These are phyloP conservation scores for Diadophis punctatus DNA, from an alignment of 2,113 vertebrate genomes.

Conservation along the genomic window DNA sequence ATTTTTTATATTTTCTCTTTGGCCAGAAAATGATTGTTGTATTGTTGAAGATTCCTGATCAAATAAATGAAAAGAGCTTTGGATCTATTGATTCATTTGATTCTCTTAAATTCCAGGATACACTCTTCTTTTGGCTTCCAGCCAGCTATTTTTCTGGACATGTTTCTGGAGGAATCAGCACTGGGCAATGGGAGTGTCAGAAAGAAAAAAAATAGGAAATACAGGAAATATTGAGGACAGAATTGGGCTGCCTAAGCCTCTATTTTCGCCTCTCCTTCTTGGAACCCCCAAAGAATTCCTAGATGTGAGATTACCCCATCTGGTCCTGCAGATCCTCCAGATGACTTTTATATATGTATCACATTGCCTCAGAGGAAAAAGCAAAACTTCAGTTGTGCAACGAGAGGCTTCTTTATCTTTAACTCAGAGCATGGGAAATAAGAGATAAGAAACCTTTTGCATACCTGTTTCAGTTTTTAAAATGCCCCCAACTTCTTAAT, in stretches of 20 bases:
- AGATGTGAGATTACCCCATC: not conserved
- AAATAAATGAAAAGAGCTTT: constrained; percentile 25
- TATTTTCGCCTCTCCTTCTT: not conserved
- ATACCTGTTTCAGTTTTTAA: not conserved
- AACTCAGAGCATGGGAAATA: not conserved
- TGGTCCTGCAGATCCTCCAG: not conserved
- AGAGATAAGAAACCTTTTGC: not conserved
- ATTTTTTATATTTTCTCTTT: not conserved
- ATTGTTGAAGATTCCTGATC: constrained; percentile 31
- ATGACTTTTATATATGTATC: not conserved
- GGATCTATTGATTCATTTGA: not conserved
- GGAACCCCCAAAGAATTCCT: not conserved
- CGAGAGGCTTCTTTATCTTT: not conserved
- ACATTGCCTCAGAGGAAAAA: not conserved
- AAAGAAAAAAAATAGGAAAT: not conserved
- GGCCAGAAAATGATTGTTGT: constrained; percentile 40
- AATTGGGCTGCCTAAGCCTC: not conserved
- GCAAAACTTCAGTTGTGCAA: not conserved
- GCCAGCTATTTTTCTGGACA: not conserved
- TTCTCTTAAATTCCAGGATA: not conserved
- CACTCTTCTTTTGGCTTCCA: not conserved
- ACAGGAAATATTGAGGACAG: not conserved
- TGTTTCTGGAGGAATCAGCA: not conserved
- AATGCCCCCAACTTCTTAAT: not conserved
- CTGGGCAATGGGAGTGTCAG: too few species aligned